Evolutionary conservation across 2,113 vertebrate species (phyloP), one percentile per base, ranked within the genome.

Genomic region (Solenodon paradoxus): DNA sequence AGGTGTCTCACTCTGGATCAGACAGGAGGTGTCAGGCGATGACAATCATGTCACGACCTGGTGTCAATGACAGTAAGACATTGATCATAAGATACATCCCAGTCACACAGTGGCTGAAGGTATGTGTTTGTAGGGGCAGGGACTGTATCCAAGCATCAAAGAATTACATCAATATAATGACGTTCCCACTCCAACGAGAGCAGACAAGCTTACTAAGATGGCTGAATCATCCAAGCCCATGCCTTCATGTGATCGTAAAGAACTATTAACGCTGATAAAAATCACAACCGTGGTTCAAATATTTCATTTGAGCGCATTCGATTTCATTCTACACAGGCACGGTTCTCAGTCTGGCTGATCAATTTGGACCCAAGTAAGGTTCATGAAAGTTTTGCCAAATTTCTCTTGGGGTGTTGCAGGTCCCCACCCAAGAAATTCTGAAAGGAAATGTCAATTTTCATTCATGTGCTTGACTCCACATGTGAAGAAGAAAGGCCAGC

Each of bases 91-190:
- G 81, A 55, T 24, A 38, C 20, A n/a, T 68, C 15, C 80, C 68
- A 57, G 24, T 63, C 22, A 35, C 22, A 28, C 2, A 4, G 24
- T 12, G 42, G 66, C 59, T n/a, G 24, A 82, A 78, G 51, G 17
- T 20, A 12, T n/a, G n/a, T 13, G 30, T 16, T 38, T 1, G 3
- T 30, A 8, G 8, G 71, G 0, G 8, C 0, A 26, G 38, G 77
- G 15, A 28, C 1, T n/a, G 59, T 40, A 47, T 28, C 35, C 82
- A 22, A 64, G 61, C 79, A 55, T 79, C 83, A 55, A 16, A 10
- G 26, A 82, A 47, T 42, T 40, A n/a, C 6, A n/a, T 47, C 35
- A 38, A 7, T 20, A 68, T 8, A 1, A 47, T 13, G 55, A 17
- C 12, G 12, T 26, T 84, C 40, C 79, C 61, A 15, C 38, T 53